These are phyloP conservation scores for Spodoptera exigua DNA, from an alignment of 2,888 invertebrate species.

Conservation along the genomic window DNA sequence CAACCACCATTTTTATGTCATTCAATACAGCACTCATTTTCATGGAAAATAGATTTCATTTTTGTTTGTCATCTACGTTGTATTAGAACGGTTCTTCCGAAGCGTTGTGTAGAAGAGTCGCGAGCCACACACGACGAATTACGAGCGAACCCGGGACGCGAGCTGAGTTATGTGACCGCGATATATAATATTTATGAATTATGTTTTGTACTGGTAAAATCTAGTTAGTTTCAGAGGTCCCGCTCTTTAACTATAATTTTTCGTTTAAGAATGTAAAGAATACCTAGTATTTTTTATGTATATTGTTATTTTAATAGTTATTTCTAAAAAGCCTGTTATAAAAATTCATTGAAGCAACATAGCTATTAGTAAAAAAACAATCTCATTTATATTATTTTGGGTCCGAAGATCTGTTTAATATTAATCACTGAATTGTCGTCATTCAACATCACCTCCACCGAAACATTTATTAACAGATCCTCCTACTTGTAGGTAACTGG, in stretches of 20 bases:
- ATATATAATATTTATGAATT: constrained; percentile 84
- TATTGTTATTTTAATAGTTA: too few species aligned
- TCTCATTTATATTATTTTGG: too few species aligned
- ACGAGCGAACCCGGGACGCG: constrained; percentile 81
- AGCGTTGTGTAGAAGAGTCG: constrained; percentile 77
- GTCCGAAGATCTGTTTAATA: neutral
- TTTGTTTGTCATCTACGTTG: constrained; percentile 55
- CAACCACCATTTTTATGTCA: constrained; percentile 50
- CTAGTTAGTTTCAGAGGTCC: constrained; percentile 61
- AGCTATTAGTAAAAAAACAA: too few species aligned
- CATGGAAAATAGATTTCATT: constrained; percentile 54
- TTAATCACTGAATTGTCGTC: constrained; percentile 1
- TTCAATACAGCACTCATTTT: constrained; percentile 61
- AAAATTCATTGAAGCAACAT: too few species aligned
- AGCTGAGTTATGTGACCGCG: constrained; percentile 82
- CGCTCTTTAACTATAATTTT: constrained; percentile 31
- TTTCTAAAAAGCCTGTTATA: too few species aligned
- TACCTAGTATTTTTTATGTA: too few species aligned
- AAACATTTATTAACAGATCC: constrained; percentile 40
- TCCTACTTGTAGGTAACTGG: constrained; percentile 37
- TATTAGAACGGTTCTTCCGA: constrained; percentile 71
- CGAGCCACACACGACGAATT: constrained; percentile 88
- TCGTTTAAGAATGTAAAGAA: too few species aligned
- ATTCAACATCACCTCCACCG: constrained; percentile 11
- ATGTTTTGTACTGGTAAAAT: constrained; percentile 75